Evolutionary conservation across 2,888 invertebrate species (phyloP).

Genomic region (Rhagonycha fulva): DNA sequence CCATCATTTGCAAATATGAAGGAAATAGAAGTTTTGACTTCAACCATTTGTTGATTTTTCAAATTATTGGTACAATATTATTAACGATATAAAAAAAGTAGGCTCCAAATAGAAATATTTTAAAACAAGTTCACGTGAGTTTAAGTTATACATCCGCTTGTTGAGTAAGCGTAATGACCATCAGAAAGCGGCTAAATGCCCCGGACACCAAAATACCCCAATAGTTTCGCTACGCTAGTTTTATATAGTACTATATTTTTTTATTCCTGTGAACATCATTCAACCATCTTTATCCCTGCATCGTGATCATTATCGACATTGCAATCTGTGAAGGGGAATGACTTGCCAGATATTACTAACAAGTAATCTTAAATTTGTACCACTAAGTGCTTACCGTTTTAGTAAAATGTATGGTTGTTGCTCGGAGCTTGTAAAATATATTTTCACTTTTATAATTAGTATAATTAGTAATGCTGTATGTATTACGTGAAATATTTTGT

Average conservation of each 20-base stretch:
- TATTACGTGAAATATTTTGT: too few species aligned
- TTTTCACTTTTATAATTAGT: too few species aligned
- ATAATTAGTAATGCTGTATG: too few species aligned
- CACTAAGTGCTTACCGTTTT: not conserved
- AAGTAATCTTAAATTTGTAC: not conserved
- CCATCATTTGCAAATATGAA: too few species aligned
- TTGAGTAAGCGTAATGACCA: not conserved
- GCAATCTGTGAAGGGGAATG: not conserved
- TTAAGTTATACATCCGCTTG: not conserved
- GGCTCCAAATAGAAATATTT: not conserved
- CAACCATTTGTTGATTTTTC: too few species aligned
- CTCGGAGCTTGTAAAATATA: not conserved
- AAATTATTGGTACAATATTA: too few species aligned
- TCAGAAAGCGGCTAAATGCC: not conserved
- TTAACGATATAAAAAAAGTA: too few species aligned
- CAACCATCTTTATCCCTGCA: not conserved
- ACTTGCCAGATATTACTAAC: not conserved
- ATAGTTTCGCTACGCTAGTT: not conserved
- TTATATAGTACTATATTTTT: too few species aligned
- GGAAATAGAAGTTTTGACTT: too few species aligned
- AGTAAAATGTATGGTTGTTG: not conserved
- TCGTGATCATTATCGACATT: not conserved
- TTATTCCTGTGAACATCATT: not conserved
- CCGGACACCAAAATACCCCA: not conserved
- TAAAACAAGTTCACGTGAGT: not conserved